Percentiles rank a stretch among this genome's conserved stretches.
Evolutionary conservation across 2,888 invertebrate species (phyloP).

Genomic region (Vesta saturnalis): DNA sequence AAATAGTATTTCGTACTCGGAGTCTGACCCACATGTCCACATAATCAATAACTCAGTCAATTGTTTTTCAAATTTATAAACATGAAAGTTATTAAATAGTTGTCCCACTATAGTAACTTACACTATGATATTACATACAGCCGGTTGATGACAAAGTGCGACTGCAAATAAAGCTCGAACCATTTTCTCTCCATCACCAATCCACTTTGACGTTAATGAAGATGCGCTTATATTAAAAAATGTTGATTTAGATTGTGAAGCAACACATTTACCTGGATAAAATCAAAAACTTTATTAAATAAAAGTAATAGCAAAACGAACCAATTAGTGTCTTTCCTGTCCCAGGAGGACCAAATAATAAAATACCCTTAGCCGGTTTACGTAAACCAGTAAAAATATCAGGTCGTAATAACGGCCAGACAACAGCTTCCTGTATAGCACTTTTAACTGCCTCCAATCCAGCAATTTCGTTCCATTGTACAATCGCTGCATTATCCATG

Average conservation of each 20-base stretch:
- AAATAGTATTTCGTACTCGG: too few species aligned
- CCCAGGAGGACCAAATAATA: constrained; percentile 96
- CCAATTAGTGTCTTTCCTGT: constrained; percentile 98
- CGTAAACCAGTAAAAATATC: constrained; percentile 95
- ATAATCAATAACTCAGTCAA: too few species aligned
- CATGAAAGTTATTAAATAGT: too few species aligned
- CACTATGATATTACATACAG: too few species aligned
- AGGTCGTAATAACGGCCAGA: constrained; percentile 93
- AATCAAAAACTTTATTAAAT: too few species aligned
- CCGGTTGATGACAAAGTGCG: constrained; percentile 86
- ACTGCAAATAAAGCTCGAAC: constrained; percentile 94
- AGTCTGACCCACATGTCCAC: too few species aligned
- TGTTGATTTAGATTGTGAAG: constrained; percentile 93
- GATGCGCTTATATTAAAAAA: constrained; percentile 97
- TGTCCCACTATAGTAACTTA: too few species aligned
- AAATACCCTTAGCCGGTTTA: constrained; percentile 92
- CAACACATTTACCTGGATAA: constrained; percentile 87
- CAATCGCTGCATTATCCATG: constrained; percentile 81
- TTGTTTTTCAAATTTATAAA: too few species aligned
- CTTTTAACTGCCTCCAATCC: constrained; percentile 93
- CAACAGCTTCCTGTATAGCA: constrained; percentile 94
- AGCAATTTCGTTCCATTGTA: constrained; percentile 94
- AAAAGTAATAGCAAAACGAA: too few species aligned
- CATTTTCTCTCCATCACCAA: constrained; percentile 98
- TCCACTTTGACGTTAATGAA: constrained; percentile 95